Conservation (phyloP, 2,888 invertebrate species). For the Cremastinae sp. region DNA sequence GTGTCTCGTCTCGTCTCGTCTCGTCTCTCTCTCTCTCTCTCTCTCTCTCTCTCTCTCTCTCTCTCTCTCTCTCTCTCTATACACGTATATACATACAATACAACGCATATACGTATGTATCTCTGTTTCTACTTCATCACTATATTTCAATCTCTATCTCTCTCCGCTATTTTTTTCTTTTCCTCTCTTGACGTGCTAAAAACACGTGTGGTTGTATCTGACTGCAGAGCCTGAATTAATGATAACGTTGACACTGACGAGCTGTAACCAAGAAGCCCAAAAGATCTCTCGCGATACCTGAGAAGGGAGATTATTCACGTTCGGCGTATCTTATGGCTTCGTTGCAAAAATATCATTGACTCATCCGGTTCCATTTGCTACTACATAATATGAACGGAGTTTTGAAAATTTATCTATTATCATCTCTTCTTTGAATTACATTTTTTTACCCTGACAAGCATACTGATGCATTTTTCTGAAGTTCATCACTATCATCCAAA, state of each 20-base stretch:
- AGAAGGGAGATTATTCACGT: neutral
- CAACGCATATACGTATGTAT: no score
- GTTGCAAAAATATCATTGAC: neutral
- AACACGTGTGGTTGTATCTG: slow-evolving; percentile 30
- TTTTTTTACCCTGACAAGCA: no score
- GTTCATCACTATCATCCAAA: no score
- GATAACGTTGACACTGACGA: slow-evolving; percentile 60
- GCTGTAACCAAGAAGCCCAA: slow-evolving; percentile 13
- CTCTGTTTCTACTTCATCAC: no score
- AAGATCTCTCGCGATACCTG: slow-evolving; percentile 41
- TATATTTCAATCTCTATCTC: slow-evolving; percentile 15
- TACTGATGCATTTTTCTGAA: no score
- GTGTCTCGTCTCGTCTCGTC: slow-evolving; percentile 16
- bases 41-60: slow-evolving; percentile 34
- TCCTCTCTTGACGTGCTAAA: neutral
- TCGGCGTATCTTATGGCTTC: neutral
- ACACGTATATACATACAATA: no score
- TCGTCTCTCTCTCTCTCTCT: neutral
- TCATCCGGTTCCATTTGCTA: no score
- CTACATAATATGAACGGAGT: no score
- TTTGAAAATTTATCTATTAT: no score
- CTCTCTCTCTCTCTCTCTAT: slow-evolving; percentile 3
- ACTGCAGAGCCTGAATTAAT: slow-evolving; percentile 58
- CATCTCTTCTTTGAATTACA: no score
- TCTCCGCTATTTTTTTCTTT: no score